Base-by-base conservation (phyloP, 2,797 vertebrate species). In the Dermochelys coriacea region DNA sequence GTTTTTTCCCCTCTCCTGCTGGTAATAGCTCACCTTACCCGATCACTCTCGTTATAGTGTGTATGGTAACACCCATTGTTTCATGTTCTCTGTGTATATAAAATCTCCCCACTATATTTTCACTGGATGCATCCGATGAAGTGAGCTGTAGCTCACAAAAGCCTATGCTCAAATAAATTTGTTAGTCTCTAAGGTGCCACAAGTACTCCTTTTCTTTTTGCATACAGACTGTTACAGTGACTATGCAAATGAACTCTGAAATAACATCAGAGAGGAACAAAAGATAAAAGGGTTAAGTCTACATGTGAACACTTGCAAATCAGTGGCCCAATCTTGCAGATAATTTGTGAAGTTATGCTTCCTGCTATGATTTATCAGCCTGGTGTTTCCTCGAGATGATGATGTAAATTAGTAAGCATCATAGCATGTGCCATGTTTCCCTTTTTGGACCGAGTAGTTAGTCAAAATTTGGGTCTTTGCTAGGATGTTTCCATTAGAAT, bases 271-370 rank as follows among this genome's bases (percentile, higher is more conserved):
- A 96, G 94, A 88, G 95, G 84, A 96, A 87, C 59, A 80, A 87
- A 88, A 95, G 92, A 96, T 96, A 95, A 96, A 93, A 78, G 89
- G 84, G 81, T 71, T 94, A 94, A 97, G 91, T 81, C 85, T 88
- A 71, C 79, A 6, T 23, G 61, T 34, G 88, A 68, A 59, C 45
- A 49, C 75, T 91, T 94, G 87, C 85, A 87, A 68, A 93, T 90
- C 84, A 61, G 87, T 84, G 64, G 5, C 91, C 41, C 31, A 2
- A 31, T 88, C 80, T 87, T 92, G 84, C 52, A 15, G 15, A 91
- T 71, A 50, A 74, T 89, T n/a, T 89, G n/a, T 41, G 5, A 23
- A 23, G 18, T 23, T n/a, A 5, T 3, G 82, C 83, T 77, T 29
- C 6, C 47, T 89, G 18, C 64, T 4, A 1, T 0, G 52, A n/a